Evolutionary conservation across 1,140 invertebrate genomes (phyloP), one percentile per base, ranked within the genome.

Genomic region (Trigoniulus corallinus): DNA sequence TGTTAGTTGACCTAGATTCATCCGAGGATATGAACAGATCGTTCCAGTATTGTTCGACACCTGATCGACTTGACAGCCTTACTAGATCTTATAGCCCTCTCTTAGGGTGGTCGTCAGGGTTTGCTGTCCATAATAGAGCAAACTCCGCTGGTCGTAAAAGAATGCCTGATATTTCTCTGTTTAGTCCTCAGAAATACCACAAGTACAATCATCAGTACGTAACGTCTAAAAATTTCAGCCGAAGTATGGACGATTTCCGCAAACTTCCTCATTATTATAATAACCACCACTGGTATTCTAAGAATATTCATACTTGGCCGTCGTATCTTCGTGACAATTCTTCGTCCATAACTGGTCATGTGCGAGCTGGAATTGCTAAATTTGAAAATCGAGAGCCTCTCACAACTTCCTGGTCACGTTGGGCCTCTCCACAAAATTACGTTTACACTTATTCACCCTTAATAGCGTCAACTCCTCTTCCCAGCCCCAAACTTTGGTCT

Each of bases 401-500:
- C n/a, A n/a, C n/a, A n/a, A n/a, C n/a, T n/a, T n/a, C n/a, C n/a
- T n/a, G n/a, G n/a, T n/a, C n/a, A n/a, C n/a, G n/a, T n/a, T n/a
- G n/a, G n/a, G n/a, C n/a, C n/a, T n/a, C n/a, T n/a, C n/a, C n/a
- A n/a, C n/a, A n/a, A n/a, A 34, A 34, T 15, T 7, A 15, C 7
- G 15, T 7, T 25, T 50, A 50, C 37, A 50, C 48, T 7, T 50
- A 50, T 42, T 50, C 48, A 25, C 48, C 48, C 7, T 21, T 50
- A 12, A 50, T 50, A 41, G 40, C 37, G 12, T 41, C 48, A 7
- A 50, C 48, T 41, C 48, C 48, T 10, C n/a, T 25, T 23, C 48
- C 37, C 24, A 24, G n/a, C 24, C 22, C 25, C 45, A 15, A 27
- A 47, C 45, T 3, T 4, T 4, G 4, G 15, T 18, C 41, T 20